Evolutionary conservation across 1,140 invertebrate species (phyloP).

Genomic region (Rhagoletis pomonella): DNA sequence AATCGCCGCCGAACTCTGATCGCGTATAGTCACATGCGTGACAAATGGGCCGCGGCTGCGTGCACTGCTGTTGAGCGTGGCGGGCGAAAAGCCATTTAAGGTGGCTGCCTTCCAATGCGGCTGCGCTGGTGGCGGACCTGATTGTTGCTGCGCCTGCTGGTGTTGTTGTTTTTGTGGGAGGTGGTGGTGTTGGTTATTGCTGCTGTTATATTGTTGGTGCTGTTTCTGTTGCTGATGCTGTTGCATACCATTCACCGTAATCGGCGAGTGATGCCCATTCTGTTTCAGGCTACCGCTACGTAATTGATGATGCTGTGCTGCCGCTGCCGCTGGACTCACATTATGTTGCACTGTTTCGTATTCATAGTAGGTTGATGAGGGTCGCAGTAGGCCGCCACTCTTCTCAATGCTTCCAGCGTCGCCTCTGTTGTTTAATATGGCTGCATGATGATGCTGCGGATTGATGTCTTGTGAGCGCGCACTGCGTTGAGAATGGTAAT

Average conservation of each 20-base stretch:
- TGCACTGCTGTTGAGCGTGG: conserved; percentile 68
- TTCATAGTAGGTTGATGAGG: conserved; percentile 88
- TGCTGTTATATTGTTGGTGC: conserved; percentile 46
- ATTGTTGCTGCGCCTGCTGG: conserved; percentile 56
- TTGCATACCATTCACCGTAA: conserved; percentile 65
- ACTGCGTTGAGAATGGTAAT: conserved; percentile 85
- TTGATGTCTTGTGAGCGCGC: conserved; percentile 78
- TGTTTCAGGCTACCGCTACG: conserved; percentile 69
- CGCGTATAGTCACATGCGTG: conserved; percentile 76
- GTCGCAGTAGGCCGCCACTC: conserved; percentile 73
- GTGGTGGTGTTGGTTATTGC: conserved; percentile 53
- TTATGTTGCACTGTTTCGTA: conserved; percentile 84
- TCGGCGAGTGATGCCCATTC: conserved; percentile 68
- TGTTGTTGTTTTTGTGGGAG: conserved; percentile 62
- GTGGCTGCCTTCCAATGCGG: conserved; percentile 69
- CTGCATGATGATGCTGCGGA: conserved; percentile 60
- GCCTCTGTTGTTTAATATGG: conserved; percentile 28
- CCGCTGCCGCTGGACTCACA: conserved; percentile 56
- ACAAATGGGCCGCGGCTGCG: conserved; percentile 77
- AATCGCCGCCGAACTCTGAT: conserved; percentile 57
- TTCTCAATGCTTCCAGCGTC: neutral
- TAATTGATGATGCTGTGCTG: conserved; percentile 56
- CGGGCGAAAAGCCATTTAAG: conserved; percentile 68
- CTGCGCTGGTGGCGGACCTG: conserved; percentile 55
- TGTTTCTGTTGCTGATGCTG: conserved; percentile 60